phyloP scores from a whole-genome alignment of 2,113 vertebrate genomes.

The Shinisaurus crocodilurus region DNA sequence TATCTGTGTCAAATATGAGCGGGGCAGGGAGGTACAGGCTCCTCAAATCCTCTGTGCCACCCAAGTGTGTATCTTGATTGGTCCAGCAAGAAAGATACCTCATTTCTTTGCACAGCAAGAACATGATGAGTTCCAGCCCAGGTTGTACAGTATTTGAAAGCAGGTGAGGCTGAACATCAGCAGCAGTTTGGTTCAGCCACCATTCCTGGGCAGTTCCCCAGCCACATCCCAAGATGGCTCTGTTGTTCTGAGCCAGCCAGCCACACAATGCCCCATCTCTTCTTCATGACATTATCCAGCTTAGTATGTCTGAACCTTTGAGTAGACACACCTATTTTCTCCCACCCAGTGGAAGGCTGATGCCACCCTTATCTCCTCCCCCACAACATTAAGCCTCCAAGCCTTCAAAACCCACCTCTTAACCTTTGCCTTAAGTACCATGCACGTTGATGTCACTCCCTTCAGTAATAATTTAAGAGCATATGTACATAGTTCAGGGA shows the following conservation, averaged over 20 bases:
- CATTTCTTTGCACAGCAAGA: background rate
- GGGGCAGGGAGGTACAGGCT: background rate
- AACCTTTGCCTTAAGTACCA: background rate
- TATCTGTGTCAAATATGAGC: background rate
- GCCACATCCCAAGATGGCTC: background rate
- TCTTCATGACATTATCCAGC: no score
- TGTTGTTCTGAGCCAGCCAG: no score
- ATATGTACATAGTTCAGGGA: background rate
- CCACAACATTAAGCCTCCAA: no score
- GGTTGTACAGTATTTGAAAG: no score
- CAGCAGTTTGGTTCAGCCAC: background rate
- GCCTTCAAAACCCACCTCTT: background rate
- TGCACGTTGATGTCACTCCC: no score
- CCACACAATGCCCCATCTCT: no score
- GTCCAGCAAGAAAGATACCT: background rate
- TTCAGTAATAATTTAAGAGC: background rate
- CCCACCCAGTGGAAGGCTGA: no score
- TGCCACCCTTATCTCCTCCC: no score
- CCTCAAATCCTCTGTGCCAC: background rate
- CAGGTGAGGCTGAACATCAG: background rate
- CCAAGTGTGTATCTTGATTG: background rate
- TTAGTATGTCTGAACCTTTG: no score
- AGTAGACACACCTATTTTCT: no score
- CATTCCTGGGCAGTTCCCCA: background rate
- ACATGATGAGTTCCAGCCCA: background rate